These are phyloP conservation scores for Drosophila nasuta DNA, from an alignment of 1,140 invertebrate genomes.

Conservation along the genomic window DNA sequence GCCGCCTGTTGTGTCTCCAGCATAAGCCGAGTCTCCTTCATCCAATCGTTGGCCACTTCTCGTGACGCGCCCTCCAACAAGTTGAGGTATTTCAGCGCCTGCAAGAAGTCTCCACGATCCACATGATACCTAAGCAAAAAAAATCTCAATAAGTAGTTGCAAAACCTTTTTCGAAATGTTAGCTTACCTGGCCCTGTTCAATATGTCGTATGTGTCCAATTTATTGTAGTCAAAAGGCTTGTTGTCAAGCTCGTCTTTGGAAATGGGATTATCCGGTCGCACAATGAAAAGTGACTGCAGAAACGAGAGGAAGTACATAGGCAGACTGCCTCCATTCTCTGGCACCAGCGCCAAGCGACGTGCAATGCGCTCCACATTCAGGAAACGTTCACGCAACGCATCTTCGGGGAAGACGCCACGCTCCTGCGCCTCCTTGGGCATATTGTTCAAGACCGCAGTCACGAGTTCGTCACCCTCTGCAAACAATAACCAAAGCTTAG, in stretches of 20 bases:
- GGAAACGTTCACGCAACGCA: constrained; percentile 92
- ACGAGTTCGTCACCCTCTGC: constrained; percentile 89
- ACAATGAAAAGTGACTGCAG: constrained; percentile 91
- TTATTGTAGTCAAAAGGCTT: constrained; percentile 89
- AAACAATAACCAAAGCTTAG: constrained; percentile 7
- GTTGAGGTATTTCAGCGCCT: constrained; percentile 95
- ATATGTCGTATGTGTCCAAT: constrained; percentile 94
- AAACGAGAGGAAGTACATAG: constrained; percentile 94
- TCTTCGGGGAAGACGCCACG: constrained; percentile 95
- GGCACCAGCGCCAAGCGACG: constrained; percentile 93
- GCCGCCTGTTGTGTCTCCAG: constrained; percentile 96
- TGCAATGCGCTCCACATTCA: constrained; percentile 90
- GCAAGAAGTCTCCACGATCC: constrained; percentile 93
- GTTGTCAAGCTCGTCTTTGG: constrained; percentile 89
- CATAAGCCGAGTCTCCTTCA: constrained; percentile 92
- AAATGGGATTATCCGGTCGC: constrained; percentile 88
- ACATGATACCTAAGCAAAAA: constrained; percentile 91
- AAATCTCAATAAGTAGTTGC: too few species aligned
- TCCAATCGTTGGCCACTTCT: constrained; percentile 93
- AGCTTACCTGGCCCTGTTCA: constrained; percentile 91
- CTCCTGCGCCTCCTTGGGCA: constrained; percentile 91
- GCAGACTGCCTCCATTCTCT: constrained; percentile 91
- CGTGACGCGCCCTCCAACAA: constrained; percentile 93
- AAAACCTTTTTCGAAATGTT: neutral
- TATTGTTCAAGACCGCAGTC: constrained; percentile 89